Conservation (phyloP, 2,797 vertebrate genomes). For the Bradypodion pumilum region DNA sequence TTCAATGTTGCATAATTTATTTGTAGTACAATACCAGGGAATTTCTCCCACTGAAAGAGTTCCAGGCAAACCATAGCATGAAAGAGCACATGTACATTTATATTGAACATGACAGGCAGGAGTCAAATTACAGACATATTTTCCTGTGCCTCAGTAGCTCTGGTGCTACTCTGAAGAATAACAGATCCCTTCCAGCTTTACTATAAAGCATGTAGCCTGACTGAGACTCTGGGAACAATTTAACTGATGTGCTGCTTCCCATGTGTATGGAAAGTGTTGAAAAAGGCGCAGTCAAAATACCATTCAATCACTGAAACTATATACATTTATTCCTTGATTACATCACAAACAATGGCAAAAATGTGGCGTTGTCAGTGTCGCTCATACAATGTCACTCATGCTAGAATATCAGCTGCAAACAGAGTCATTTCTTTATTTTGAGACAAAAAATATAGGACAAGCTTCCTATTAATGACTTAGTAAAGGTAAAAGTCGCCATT, state of each 20-base stretch:
- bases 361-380: constrained; percentile 29
- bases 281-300: constrained; percentile 15
- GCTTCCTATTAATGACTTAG: background rate
- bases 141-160: constrained; percentile 29
- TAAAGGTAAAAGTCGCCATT: no score
- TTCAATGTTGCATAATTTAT: constrained; percentile 32
- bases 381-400: constrained; percentile 19
- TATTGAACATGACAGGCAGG: background rate
- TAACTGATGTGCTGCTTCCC: constrained; percentile 22
- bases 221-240: constrained; percentile 43
- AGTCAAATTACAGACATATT: background rate
- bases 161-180: constrained; percentile 30
- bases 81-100: constrained; percentile 18
- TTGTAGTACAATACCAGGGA: background rate
- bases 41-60: constrained; percentile 1
- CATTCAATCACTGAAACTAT: constrained; percentile 38
- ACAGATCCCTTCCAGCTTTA: background rate
- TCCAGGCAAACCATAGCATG: background rate
- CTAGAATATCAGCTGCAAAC: background rate
- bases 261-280: constrained; percentile 30
- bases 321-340: constrained; percentile 34
- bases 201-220: constrained; percentile 38
- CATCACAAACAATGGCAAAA: background rate
- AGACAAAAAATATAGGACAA: constrained; percentile 20
- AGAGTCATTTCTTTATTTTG: constrained; percentile 27